These are phyloP conservation scores for Delphinus delphis DNA, from an alignment of 2,113 vertebrate species.

Conservation along the genomic window DNA sequence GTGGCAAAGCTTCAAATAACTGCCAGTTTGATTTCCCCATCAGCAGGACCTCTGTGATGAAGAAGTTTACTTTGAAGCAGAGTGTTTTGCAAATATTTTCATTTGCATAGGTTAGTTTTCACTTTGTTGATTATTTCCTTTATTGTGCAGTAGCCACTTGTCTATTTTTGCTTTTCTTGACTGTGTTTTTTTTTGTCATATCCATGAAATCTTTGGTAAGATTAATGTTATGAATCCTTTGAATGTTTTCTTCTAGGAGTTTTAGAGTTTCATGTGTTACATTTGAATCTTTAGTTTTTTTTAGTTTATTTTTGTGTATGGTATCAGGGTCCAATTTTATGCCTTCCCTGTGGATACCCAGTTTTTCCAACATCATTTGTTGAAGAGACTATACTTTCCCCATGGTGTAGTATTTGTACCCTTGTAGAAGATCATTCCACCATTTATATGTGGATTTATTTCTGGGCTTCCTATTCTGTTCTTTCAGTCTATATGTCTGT, in stretches of 20 bases:
- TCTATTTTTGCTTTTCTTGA: not conserved
- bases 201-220: not conserved
- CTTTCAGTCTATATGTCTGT: not conserved
- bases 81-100: not conserved
- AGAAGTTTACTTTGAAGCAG: not conserved
- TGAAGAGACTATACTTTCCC: not conserved
- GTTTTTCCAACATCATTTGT: not conserved
- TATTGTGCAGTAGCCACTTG: not conserved
- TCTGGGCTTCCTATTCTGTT: not conserved
- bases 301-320: not conserved
- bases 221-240: not conserved
- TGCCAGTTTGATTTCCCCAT: too few relatives aligned
- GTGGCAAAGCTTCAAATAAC: not conserved
- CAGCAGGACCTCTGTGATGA: not conserved
- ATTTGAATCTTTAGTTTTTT: not conserved
- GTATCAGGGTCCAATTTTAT: not conserved
- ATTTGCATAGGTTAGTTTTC: not conserved
- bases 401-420: not conserved
- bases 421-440: not conserved
- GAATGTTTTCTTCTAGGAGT: not conserved
- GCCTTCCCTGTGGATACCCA: not conserved
- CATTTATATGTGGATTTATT: not conserved
- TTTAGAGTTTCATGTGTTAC: not conserved
- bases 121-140: not conserved
- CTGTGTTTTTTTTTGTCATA: not conserved